phyloP scores from a whole-genome alignment of 2,888 invertebrate species.

The Lottia gigantea region DNA sequence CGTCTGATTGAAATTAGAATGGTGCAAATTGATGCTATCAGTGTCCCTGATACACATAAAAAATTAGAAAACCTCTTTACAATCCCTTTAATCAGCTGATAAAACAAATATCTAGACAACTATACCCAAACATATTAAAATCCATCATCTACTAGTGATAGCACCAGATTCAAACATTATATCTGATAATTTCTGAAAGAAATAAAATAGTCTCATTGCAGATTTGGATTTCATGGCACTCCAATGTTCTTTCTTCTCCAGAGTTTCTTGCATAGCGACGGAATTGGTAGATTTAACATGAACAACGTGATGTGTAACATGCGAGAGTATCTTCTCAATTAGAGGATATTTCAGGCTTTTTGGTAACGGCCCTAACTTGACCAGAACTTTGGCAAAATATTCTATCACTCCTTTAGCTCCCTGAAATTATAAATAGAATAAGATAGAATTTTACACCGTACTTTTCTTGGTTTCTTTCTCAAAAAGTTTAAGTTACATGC shows the following conservation, averaged over 20 bases:
- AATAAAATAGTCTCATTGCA: slow-evolving; percentile 4
- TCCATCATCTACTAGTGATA: not conserved
- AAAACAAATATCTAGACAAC: too few species aligned
- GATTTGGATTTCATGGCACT: not conserved
- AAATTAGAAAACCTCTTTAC: too few species aligned
- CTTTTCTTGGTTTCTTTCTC: too few species aligned
- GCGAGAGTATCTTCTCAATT: slow-evolving; percentile 76
- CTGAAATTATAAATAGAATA: slow-evolving; percentile 68
- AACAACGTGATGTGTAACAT: slow-evolving; percentile 75
- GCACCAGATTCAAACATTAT: not conserved
- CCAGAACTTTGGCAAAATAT: slow-evolving; percentile 78
- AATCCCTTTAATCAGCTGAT: too few species aligned
- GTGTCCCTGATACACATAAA: too few species aligned
- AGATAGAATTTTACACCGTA: not conserved
- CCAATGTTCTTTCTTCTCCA: slow-evolving; percentile 6
- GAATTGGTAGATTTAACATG: not conserved
- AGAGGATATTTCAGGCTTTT: slow-evolving; percentile 75
- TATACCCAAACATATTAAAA: too few species aligned
- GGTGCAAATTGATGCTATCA: too few species aligned
- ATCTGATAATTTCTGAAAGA: not conserved
- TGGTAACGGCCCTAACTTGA: slow-evolving; percentile 76
- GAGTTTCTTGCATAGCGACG: not conserved
- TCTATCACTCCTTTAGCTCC: slow-evolving; percentile 78
- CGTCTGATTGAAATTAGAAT: too few species aligned
- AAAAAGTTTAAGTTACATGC: too few species aligned